A percentile compares a stretch with the other conserved stretches of the same genome.
These are phyloP conservation scores for Buphagus erythrorhynchus DNA, from an alignment of 2,797 vertebrate species.

Conservation along the genomic window DNA sequence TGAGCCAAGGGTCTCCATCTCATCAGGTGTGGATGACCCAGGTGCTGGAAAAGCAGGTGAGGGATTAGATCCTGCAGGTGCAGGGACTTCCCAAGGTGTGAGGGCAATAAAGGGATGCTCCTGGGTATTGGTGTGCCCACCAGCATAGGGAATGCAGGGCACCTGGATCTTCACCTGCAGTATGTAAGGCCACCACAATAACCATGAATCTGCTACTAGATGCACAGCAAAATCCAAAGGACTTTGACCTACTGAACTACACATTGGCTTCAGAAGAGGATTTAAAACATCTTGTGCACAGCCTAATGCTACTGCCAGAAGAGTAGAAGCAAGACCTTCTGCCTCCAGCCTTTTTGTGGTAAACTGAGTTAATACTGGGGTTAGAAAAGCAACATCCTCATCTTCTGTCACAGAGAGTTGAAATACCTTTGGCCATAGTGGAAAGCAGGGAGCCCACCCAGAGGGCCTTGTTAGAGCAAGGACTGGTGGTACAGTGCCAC, in stretches of 20 bases:
- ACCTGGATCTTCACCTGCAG: background rate
- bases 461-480: background rate
- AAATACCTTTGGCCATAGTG: background rate
- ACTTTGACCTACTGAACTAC: background rate
- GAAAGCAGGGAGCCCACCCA: background rate
- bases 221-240: background rate
- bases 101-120: background rate
- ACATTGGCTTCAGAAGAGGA: background rate
- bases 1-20: background rate
- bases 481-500: background rate
- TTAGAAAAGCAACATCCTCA: background rate
- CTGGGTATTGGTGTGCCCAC: background rate
- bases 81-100: background rate
- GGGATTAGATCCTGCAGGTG: background rate
- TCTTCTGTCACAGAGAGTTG: background rate
- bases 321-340: background rate
- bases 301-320: background rate
- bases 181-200: rapidly evolving
- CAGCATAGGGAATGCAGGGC: background rate
- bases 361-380: background rate
- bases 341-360: background rate
- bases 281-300: background rate
- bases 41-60: background rate
- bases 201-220: background rate
- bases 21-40: background rate